These are phyloP conservation scores for Grapholita molesta DNA, from an alignment of 1,140 invertebrate species.

Conservation along the genomic window DNA sequence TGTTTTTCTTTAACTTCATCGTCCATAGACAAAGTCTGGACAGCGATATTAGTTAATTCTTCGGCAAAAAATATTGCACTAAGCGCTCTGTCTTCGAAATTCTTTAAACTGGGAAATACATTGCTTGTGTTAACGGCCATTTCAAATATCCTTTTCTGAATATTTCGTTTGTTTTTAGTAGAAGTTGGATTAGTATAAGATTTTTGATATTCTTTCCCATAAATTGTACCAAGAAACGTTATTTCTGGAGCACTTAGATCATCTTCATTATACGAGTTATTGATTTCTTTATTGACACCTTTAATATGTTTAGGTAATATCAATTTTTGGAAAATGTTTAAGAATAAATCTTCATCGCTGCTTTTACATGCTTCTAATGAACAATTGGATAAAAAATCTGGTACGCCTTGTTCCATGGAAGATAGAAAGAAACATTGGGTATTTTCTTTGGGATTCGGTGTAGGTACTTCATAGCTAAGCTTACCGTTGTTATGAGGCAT, in stretches of 20 bases:
- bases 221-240: constrained; percentile 52
- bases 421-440: neutral
- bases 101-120: neutral
- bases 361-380: too few relatives aligned
- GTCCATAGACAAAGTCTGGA: neutral
- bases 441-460: neutral
- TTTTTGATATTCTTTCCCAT: constrained; percentile 32
- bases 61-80: neutral
- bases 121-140: neutral
- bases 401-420: neutral
- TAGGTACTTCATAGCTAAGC: neutral
- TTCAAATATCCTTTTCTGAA: neutral
- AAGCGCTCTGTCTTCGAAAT: neutral
- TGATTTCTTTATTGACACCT: constrained; percentile 52
- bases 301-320: constrained; percentile 42
- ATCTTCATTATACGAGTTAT: constrained; percentile 41
- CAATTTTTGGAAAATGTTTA: constrained; percentile 54
- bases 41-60: neutral
- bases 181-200: neutral
- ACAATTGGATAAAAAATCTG: too few relatives aligned
- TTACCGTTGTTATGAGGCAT: neutral
- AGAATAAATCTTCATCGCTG: constrained; percentile 51
- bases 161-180: neutral
- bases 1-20: neutral
- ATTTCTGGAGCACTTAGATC: constrained; percentile 29